Percentiles rank a stretch among this genome's conserved stretches.
phyloP scores from a whole-genome alignment of 2,113 vertebrate species.

The Cavia porcellus region DNA sequence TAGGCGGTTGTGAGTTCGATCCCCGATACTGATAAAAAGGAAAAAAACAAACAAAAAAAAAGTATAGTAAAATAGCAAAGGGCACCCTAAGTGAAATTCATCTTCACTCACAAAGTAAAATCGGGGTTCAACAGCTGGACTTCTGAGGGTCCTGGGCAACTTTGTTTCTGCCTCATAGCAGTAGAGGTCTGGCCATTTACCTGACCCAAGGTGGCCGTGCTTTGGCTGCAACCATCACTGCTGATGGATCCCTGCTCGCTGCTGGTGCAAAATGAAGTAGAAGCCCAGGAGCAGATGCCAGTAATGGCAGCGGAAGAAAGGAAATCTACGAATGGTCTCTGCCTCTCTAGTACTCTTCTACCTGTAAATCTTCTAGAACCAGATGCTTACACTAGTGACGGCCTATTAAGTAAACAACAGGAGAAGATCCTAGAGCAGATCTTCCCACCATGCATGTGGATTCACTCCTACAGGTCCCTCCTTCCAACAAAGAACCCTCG shows the following conservation, averaged over 20 bases:
- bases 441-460: background rate
- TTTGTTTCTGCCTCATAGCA: accelerated
- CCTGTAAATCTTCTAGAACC: constrained; percentile 30
- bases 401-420: constrained; percentile 39
- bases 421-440: background rate
- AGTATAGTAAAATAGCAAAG: background rate
- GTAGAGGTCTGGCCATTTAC: background rate
- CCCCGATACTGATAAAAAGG: no score
- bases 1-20: no score
- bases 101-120: background rate
- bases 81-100: background rate
- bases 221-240: no score
- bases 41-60: background rate
- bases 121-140: background rate
- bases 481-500: background rate
- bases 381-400: constrained; percentile 29
- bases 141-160: background rate
- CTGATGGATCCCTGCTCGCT: background rate
- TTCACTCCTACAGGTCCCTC: constrained; percentile 40
- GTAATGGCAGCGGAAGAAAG: constrained; percentile 48
- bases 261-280: constrained; percentile 29
- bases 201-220: background rate
- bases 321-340: background rate
- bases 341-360: constrained; percentile 57
- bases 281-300: constrained; percentile 39